These are phyloP conservation scores for Brotula barbata DNA, from an alignment of 2,797 vertebrate genomes.

Conservation along the genomic window DNA sequence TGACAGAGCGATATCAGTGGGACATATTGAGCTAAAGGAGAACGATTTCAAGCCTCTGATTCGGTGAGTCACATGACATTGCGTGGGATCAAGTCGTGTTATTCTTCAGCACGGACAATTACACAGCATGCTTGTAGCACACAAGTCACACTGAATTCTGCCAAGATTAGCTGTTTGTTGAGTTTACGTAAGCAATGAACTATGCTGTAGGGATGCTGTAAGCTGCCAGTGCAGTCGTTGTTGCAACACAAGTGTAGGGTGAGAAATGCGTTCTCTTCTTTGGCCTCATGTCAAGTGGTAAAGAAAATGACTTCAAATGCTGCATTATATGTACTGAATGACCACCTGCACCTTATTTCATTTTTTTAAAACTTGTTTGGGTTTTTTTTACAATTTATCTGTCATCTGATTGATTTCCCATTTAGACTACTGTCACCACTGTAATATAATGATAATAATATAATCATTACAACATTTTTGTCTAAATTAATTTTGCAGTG, in stretches of 20 bases:
- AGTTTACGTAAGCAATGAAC: neutral
- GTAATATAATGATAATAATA: too few relatives aligned
- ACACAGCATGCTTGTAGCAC: neutral
- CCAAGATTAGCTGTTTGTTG: neutral
- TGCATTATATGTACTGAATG: too few relatives aligned
- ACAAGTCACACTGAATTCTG: neutral
- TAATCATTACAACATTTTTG: too few relatives aligned
- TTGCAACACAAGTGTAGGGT: slow-evolving; percentile 3
- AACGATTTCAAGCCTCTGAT: slow-evolving; percentile 17
- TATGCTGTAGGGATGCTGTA: neutral
- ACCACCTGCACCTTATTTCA: too few relatives aligned
- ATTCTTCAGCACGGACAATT: slow-evolving; percentile 21
- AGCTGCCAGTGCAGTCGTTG: slow-evolving; percentile 10
- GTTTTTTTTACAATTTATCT: too few relatives aligned
- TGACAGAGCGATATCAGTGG: slow-evolving; percentile 20
- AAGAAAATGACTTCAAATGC: too few relatives aligned
- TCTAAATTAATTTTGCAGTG: too few relatives aligned
- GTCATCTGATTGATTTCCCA: too few relatives aligned
- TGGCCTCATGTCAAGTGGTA: slow-evolving; percentile 16
- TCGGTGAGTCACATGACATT: slow-evolving; percentile 19
- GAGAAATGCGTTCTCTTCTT: slow-evolving; percentile 16
- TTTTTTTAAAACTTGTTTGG: too few relatives aligned
- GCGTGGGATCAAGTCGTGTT: slow-evolving; percentile 13
- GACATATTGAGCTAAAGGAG: slow-evolving; percentile 11
- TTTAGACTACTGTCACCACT: too few relatives aligned